These are phyloP conservation scores for Scartelaos histophorus DNA, from an alignment of 2,113 vertebrate species.

Conservation along the genomic window DNA sequence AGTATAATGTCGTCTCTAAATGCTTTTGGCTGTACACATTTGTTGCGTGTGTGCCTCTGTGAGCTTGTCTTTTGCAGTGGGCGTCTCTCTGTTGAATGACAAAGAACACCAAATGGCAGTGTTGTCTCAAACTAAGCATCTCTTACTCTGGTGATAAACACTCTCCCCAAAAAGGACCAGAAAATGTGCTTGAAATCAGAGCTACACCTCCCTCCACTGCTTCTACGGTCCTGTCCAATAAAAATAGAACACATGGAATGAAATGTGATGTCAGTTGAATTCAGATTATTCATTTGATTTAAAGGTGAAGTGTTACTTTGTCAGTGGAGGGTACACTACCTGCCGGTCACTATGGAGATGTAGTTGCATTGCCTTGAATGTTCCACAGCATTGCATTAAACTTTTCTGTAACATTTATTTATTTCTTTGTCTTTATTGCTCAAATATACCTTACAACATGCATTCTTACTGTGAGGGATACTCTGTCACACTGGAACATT, in stretches of 20 bases:
- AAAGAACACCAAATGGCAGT: conserved; percentile 1
- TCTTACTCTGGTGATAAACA: not conserved
- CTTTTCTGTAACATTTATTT: no score
- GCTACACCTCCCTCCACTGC: not conserved
- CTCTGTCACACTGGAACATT: no score
- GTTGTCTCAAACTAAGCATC: conserved; percentile 2
- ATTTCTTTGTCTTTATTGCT: no score
- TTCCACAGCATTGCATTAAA: no score
- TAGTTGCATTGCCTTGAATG: no score
- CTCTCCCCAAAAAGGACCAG: not conserved
- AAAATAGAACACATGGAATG: not conserved
- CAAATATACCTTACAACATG: no score
- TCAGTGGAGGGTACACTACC: no score
- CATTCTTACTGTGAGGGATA: no score
- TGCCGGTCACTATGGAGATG: no score
- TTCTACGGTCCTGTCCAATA: not conserved
- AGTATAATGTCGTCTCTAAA: not conserved
- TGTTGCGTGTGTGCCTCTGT: not conserved
- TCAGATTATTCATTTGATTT: not conserved
- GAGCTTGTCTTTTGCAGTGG: not conserved
- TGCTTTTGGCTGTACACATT: not conserved
- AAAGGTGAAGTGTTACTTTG: not conserved
- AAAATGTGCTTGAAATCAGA: not conserved
- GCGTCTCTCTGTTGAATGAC: not conserved
- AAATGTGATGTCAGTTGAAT: not conserved